Base-by-base conservation (phyloP, 2,113 vertebrate genomes). In the Oceanites oceanicus region DNA sequence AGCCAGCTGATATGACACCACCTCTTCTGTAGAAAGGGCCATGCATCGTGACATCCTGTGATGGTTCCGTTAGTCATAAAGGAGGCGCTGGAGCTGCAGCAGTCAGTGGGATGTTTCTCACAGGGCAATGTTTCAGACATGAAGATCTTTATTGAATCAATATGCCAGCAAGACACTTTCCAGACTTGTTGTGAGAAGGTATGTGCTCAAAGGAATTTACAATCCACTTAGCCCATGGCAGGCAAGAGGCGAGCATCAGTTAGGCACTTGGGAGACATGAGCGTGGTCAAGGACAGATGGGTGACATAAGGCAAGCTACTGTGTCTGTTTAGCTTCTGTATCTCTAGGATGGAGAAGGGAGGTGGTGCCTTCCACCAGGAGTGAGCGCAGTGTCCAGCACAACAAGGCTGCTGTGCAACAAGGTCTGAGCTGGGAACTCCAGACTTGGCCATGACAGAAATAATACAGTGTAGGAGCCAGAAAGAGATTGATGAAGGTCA, bases 201-300 rank as follows among this genome's bases (percentile, higher is more conserved):
- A 1, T 6, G 40, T 62, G 22, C 25, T 55, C 34, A 77, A 18
- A 65, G 65, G 32, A 8, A 19, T 7, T 45, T 17, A 3, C 13
- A 50, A 20, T 2, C 25, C 59, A 15, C 9, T 22, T 12, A 79
- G 29, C 30, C 26, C 25, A 3, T 14, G 44, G 38, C 19, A 49
- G 52, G 26, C 19, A 34, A 63, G 40, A 40, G 47, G 10, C 0
- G 3, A 84, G 49, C 44, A 34, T 20, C 62, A 21, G 26, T 55
- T 7, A 21, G 42, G 22, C n/a, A 20, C 13, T 21, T 15, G 25
- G 63, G 67, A 47, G 40, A 14, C 58, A 23, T 1, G 7, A 30
- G 22, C 0, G 0, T 7, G 15, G 12, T 7, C 86, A 80, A 52
- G 85, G 63, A 30, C n/a, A 38, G 18, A 5, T 45, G 55, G n/a